Conservation (phyloP, 2,113 vertebrate species). For the Rattus rattus region DNA sequence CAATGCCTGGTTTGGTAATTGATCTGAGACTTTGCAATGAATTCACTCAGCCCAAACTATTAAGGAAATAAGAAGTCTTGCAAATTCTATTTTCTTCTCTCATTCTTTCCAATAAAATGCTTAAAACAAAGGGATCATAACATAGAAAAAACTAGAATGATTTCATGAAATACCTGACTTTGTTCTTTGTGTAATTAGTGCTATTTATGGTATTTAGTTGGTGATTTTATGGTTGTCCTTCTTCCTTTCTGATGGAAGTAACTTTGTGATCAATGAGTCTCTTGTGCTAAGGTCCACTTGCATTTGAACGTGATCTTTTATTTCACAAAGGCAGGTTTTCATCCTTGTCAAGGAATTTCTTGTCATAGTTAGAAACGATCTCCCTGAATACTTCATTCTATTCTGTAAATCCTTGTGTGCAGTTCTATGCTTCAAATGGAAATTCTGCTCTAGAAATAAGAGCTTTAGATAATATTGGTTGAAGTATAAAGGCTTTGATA, state of each 20-base stretch:
- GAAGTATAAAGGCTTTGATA: background rate
- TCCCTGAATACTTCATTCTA: background rate
- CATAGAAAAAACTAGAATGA: background rate
- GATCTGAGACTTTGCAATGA: background rate
- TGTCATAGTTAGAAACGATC: constrained; percentile 39
- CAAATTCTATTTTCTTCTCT: background rate
- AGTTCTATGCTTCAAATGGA: background rate
- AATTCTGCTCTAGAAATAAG: background rate
- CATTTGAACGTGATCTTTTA: background rate
- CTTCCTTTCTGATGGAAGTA: background rate
- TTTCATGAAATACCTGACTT: background rate
- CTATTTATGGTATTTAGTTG: background rate
- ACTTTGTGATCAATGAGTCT: background rate
- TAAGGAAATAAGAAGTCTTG: background rate
- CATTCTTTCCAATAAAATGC: background rate
- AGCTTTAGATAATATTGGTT: background rate
- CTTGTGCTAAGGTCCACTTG: background rate
- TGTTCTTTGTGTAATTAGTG: background rate
- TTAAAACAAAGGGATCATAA: background rate
- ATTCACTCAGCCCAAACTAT: background rate
- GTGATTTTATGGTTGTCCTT: background rate
- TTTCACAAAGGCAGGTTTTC: background rate
- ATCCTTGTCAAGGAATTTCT: background rate
- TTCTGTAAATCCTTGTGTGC: background rate
- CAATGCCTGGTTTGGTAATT: background rate